These are phyloP conservation scores for Fratercula arctica DNA, from an alignment of 2,797 vertebrate species.

Conservation along the genomic window DNA sequence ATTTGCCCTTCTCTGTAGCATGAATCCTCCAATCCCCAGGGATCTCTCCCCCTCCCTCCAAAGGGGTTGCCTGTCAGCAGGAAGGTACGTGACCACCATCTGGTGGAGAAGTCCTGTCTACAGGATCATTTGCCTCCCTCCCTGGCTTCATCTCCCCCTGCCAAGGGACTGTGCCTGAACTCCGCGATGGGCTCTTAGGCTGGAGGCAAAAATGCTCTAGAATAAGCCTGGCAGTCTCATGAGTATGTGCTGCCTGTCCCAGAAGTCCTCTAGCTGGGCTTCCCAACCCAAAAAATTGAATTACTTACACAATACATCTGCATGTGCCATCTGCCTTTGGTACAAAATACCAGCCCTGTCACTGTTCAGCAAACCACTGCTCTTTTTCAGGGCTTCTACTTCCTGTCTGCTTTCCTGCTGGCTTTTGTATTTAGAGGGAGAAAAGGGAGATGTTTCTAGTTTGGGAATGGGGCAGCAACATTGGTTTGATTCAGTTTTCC, in stretches of 20 bases:
- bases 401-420: neutral
- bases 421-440: neutral
- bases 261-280: neutral
- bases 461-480: neutral
- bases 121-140: neutral
- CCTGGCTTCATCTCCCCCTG: neutral
- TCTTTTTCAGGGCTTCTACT: neutral
- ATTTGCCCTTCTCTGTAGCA: neutral
- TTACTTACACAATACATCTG: rapidly evolving
- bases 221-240: neutral
- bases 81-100: constrained; percentile 47
- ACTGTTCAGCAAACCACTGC: neutral
- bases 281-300: neutral
- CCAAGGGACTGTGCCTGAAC: neutral
- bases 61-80: neutral
- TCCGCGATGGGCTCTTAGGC: neutral
- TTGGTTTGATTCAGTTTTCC: neutral
- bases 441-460: neutral
- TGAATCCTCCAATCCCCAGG: neutral
- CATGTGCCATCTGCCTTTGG: neutral
- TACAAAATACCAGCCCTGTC: neutral
- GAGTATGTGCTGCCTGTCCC: neutral
- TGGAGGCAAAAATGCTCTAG: neutral
- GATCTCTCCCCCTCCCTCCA: neutral
- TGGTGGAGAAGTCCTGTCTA: constrained; percentile 15